Evolutionary conservation across 2,888 invertebrate species (phyloP).

Genomic region (Plemyria rubiginata): DNA sequence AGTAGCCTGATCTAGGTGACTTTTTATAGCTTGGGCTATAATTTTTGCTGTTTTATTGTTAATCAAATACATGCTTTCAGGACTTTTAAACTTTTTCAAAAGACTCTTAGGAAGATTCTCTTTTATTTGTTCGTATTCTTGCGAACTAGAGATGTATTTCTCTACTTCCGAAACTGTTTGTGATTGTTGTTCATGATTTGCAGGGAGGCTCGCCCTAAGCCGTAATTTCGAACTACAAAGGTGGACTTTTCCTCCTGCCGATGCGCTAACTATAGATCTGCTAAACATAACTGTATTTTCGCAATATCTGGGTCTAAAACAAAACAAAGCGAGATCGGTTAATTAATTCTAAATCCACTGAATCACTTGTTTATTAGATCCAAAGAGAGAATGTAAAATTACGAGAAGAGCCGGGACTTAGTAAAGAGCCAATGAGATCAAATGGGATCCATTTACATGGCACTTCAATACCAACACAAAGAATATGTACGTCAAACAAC

Average conservation of each 20-base stretch:
- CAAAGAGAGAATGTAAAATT: no score
- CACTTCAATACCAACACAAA: no score
- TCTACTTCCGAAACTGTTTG: constrained; percentile 63
- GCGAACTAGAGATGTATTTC: constrained; percentile 61
- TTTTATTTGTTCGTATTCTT: constrained; percentile 61
- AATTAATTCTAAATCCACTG: no score
- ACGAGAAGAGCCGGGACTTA: no score
- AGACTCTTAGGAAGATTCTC: constrained; percentile 66
- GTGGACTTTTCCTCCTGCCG: constrained; percentile 24
- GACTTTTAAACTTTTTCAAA: constrained; percentile 68
- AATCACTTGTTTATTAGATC: no score
- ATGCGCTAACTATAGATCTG: constrained; percentile 21
- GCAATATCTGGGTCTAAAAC: no score
- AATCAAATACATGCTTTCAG: constrained; percentile 74
- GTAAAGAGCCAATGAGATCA: no score
- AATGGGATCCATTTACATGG: no score
- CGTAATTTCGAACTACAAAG: constrained; percentile 51
- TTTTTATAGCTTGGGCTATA: constrained; percentile 64
- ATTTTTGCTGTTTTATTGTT: constrained; percentile 68
- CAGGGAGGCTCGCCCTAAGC: constrained; percentile 56
- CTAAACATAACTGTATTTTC: constrained; percentile 37
- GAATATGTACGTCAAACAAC: no score
- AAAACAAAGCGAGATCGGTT: no score
- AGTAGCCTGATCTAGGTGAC: constrained; percentile 55
- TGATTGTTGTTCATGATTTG: constrained; percentile 51